These are phyloP conservation scores for Aythya baeri DNA, from an alignment of 2,113 vertebrate genomes.

Conservation along the genomic window DNA sequence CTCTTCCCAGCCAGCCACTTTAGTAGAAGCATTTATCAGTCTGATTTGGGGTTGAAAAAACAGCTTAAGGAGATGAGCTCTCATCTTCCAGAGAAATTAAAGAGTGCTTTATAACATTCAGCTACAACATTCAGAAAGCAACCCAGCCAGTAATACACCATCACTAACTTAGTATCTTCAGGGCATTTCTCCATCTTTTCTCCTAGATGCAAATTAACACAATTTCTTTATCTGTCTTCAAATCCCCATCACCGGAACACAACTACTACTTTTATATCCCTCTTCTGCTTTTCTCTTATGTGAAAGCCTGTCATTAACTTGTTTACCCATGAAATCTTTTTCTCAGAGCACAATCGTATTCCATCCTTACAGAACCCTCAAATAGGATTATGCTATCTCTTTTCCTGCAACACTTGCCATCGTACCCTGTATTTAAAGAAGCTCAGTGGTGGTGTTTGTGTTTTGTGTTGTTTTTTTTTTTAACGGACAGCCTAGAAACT, in stretches of 20 bases:
- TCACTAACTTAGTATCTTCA: background rate
- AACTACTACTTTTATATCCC: background rate
- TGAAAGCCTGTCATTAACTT: constrained; percentile 50
- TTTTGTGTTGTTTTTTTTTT: background rate
- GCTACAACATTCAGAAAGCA: background rate
- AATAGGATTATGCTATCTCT: constrained; percentile 14
- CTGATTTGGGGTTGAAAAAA: background rate
- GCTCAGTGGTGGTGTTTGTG: background rate
- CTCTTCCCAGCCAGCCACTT: constrained; percentile 17
- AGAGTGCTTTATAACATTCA: background rate
- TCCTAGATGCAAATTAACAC: background rate
- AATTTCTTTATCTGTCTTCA: background rate
- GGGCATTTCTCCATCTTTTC: background rate
- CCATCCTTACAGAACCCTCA: background rate
- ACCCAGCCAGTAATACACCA: background rate
- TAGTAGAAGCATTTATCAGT: constrained; percentile 27
- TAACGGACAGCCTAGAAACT: background rate
- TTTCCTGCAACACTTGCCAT: constrained; percentile 5
- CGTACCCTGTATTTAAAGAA: background rate
- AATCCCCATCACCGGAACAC: background rate
- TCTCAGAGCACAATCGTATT: background rate
- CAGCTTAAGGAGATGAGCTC: background rate
- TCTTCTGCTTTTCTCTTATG: background rate
- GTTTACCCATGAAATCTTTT: constrained; percentile 35
- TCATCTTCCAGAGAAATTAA: background rate